phyloP scores from a whole-genome alignment of 2,888 invertebrate genomes.

The Hypomecis atomaria region DNA sequence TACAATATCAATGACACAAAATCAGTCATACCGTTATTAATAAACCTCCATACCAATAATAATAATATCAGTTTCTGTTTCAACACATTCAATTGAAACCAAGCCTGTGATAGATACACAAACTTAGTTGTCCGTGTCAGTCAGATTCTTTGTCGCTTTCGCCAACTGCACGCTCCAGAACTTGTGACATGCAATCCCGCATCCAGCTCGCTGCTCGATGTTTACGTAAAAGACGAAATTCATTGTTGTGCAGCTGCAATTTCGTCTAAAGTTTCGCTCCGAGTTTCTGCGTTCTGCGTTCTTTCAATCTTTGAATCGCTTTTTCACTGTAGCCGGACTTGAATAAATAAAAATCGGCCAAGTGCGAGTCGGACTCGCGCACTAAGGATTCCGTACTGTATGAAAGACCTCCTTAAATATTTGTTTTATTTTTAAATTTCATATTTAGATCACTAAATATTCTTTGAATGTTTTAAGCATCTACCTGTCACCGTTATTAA shows the following conservation, averaged over 20 bases:
- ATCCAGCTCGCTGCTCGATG: slow-evolving; percentile 29
- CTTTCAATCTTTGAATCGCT: slow-evolving; percentile 21
- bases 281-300: slow-evolving; percentile 20
- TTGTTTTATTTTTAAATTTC: too few species aligned
- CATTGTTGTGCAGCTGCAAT: slow-evolving; percentile 27
- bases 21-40: too few species aligned
- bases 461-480: too few species aligned
- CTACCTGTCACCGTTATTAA: too few species aligned
- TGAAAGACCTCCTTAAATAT: too few species aligned
- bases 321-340: slow-evolving; percentile 12
- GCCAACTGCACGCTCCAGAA: slow-evolving; percentile 30
- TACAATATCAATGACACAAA: too few species aligned
- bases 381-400: too few species aligned
- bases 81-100: slow-evolving; percentile 21
- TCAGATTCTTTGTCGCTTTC: slow-evolving; percentile 27
- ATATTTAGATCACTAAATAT: too few species aligned
- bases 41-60: too few species aligned
- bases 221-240: slow-evolving; percentile 37
- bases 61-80: too few species aligned
- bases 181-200: slow-evolving; percentile 30
- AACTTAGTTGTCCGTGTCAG: slow-evolving; percentile 27
- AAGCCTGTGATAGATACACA: slow-evolving; percentile 37
- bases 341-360: slow-evolving; percentile 34
- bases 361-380: too few species aligned
- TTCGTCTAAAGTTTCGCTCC: slow-evolving; percentile 21